Conservation (phyloP, 53 echinoderm and acorn worm species). For the Mesocentrotus franciscanus region DNA sequence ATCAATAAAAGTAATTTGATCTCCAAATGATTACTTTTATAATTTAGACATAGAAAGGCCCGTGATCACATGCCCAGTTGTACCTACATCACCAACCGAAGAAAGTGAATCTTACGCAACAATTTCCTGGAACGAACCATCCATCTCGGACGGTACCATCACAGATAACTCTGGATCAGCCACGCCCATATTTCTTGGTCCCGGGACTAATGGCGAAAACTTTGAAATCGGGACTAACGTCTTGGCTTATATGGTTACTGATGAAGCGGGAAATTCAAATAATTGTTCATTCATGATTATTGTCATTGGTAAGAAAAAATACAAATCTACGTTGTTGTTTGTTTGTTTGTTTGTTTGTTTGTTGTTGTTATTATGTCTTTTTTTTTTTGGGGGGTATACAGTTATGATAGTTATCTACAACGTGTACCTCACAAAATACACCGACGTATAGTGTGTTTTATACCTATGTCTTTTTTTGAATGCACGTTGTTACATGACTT, state of each 20-base stretch:
- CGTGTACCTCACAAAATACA: too few relatives aligned
- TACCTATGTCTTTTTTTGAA: too few relatives aligned
- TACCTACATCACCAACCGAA: not conserved
- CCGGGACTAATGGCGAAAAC: constrained; percentile 3
- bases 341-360: too few relatives aligned
- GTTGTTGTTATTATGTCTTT: too few relatives aligned
- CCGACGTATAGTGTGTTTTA: too few relatives aligned
- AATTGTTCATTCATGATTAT: constrained; percentile 4
- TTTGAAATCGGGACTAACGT: not conserved
- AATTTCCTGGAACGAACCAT: constrained; percentile 7
- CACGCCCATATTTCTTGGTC: not conserved
- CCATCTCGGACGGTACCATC: not conserved
- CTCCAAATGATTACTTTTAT: too few relatives aligned
- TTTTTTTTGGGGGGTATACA: too few relatives aligned
- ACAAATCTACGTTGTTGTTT: too few relatives aligned
- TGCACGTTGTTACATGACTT: too few relatives aligned
- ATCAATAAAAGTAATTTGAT: not conserved
- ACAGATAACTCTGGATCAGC: constrained; percentile 44
- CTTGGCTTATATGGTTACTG: not conserved
- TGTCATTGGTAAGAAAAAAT: constrained; percentile 36
- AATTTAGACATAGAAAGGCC: constrained; percentile 28
- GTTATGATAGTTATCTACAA: too few relatives aligned
- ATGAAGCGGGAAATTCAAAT: constrained; percentile 28
- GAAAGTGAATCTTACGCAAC: not conserved
- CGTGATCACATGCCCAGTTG: constrained; percentile 20